These are phyloP conservation scores for Accipiter cooperii DNA, from an alignment of 2,113 vertebrate species.

Conservation along the genomic window DNA sequence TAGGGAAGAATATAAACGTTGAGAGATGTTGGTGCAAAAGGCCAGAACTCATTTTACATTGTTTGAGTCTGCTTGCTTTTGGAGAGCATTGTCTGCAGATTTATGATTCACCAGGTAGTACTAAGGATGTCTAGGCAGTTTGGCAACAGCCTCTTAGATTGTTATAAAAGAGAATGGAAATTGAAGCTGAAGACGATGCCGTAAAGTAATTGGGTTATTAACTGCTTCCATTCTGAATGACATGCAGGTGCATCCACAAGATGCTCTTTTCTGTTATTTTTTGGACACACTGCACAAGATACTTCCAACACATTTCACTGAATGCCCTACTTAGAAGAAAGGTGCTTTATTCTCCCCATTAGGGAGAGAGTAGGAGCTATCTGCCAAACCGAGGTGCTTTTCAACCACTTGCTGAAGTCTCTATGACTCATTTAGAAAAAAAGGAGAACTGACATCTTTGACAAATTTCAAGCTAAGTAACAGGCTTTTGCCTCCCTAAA, in stretches of 20 bases:
- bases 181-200: not conserved
- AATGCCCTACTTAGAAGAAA: not conserved
- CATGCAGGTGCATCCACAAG: not conserved
- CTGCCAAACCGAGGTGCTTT: not conserved
- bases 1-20: not conserved
- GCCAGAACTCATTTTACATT: not conserved
- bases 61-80: not conserved
- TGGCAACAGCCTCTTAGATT: constrained; percentile 9
- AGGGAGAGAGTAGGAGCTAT: not conserved
- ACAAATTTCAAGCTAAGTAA: not conserved
- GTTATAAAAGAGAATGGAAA: constrained; percentile 31
- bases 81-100: not conserved
- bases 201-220: not conserved
- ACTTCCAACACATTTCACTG: not conserved
- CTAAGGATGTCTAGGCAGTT: constrained; percentile 15
- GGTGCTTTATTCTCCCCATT: not conserved
- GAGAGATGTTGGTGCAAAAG: not conserved
- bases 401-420: not conserved
- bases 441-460: not conserved
- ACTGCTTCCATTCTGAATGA: constrained; percentile 7
- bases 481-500: not conserved
- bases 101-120: constrained; percentile 30
- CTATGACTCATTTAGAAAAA: not conserved
- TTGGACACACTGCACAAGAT: not conserved
- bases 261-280: not conserved